These are phyloP conservation scores for Microhierax caerulescens DNA, from an alignment of 2,797 vertebrate species.

Conservation along the genomic window DNA sequence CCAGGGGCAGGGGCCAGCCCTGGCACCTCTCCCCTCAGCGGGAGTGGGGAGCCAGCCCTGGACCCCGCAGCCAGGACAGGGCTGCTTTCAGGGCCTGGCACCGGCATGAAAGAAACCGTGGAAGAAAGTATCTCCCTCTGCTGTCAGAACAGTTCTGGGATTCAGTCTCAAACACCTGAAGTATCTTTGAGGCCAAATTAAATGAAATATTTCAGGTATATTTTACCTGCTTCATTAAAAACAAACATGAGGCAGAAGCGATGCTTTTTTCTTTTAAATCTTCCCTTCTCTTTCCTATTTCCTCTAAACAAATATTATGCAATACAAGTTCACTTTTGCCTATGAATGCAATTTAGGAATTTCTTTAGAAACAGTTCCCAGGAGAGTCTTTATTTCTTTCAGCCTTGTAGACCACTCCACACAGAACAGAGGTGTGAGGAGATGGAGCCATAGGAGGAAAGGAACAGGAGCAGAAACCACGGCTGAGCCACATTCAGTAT, in stretches of 20 bases:
- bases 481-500: neutral
- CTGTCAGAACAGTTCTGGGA: neutral
- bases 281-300: neutral
- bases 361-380: neutral
- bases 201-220: neutral
- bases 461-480: neutral
- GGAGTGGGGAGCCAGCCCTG: fast-evolving
- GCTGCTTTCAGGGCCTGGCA: neutral
- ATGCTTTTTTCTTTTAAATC: neutral
- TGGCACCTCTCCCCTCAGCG: neutral
- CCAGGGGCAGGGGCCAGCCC: neutral
- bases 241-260: neutral
- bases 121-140: neutral
- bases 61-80: neutral
- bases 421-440: neutral
- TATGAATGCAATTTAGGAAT: neutral
- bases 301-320: neutral
- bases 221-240: neutral
- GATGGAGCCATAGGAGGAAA: neutral
- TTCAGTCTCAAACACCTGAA: neutral
- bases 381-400: neutral
- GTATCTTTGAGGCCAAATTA: neutral
- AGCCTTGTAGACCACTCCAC: neutral
- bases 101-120: neutral
- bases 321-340: neutral